Evolutionary conservation across 1,140 invertebrate species (phyloP).

Genomic region (Gonioctena quinquepunctata): DNA sequence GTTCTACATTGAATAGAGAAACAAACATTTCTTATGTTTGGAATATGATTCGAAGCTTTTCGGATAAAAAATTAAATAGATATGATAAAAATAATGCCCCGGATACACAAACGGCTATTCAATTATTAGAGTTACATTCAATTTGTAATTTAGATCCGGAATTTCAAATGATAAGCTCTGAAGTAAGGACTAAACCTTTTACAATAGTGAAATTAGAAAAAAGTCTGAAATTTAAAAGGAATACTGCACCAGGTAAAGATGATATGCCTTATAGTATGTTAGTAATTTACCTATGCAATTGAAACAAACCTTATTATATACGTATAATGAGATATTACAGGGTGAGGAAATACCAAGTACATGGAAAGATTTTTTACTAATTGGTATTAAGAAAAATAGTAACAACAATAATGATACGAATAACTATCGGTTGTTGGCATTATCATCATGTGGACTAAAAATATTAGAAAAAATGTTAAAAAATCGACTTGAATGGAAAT

Average conservation of each 20-base stretch:
- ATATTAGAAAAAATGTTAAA: conserved; percentile 18
- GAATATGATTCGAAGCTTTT: not conserved
- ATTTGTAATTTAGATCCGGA: not conserved
- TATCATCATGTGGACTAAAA: conserved; percentile 5
- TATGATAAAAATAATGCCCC: not conserved
- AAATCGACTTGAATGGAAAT: conserved; percentile 14
- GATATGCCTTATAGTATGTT: conserved; percentile 8
- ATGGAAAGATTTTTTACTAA: no score
- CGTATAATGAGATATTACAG: not conserved
- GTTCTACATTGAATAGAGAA: not conserved
- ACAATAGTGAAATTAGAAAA: not conserved
- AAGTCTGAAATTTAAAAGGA: not conserved
- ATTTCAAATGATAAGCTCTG: not conserved
- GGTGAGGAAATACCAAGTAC: no score
- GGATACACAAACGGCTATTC: not conserved
- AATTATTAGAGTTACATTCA: not conserved
- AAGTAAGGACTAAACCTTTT: not conserved
- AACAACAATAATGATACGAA: not conserved
- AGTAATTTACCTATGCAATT: not conserved
- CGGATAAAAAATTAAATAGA: not conserved
- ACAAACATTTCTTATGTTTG: not conserved
- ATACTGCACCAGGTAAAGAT: not conserved
- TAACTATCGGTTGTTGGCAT: conserved; percentile 1
- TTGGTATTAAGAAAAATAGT: no score
- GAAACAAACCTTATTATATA: not conserved